phyloP scores from a whole-genome alignment of 2,797 vertebrate genomes.

The Anabacerthia variegaticeps region DNA sequence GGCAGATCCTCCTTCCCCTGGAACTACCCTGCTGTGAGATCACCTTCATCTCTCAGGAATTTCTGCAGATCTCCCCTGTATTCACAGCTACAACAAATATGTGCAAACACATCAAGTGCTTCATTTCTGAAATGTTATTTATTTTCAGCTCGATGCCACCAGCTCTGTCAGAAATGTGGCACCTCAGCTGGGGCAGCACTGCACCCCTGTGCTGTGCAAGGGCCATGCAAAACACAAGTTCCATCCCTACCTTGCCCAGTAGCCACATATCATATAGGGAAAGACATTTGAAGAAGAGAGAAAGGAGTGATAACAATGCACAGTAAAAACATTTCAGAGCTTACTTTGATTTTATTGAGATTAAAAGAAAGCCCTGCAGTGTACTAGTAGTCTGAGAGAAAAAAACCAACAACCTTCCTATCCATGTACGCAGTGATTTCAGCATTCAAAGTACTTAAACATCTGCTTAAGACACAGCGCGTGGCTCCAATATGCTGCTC shows the following conservation, averaged over 20 bases:
- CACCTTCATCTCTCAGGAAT: neutral
- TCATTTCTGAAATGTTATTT: neutral
- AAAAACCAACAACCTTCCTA: neutral
- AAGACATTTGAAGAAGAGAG: neutral
- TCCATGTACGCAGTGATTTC: neutral
- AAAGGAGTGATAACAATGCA: neutral
- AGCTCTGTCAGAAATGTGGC: neutral
- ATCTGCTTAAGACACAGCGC: slow-evolving; percentile 57
- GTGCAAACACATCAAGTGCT: neutral
- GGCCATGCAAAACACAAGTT: neutral
- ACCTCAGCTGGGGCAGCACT: neutral
- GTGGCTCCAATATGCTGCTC: slow-evolving; percentile 49
- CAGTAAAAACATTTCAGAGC: slow-evolving; percentile 9
- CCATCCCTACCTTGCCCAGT: neutral
- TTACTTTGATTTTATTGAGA: slow-evolving; percentile 43
- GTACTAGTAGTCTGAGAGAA: neutral
- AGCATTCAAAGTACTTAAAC: slow-evolving; percentile 63
- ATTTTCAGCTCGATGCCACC: neutral
- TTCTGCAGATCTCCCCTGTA: neutral
- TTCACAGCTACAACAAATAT: neutral
- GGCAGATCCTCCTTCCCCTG: neutral
- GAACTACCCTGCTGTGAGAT: neutral
- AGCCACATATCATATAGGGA: neutral
- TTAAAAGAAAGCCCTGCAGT: slow-evolving; percentile 35
- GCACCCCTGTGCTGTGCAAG: neutral